Percentiles rank a stretch among this genome's conserved stretches.
Conservation (phyloP, 2,888 invertebrate species). For the Apodemia mormo region DNA sequence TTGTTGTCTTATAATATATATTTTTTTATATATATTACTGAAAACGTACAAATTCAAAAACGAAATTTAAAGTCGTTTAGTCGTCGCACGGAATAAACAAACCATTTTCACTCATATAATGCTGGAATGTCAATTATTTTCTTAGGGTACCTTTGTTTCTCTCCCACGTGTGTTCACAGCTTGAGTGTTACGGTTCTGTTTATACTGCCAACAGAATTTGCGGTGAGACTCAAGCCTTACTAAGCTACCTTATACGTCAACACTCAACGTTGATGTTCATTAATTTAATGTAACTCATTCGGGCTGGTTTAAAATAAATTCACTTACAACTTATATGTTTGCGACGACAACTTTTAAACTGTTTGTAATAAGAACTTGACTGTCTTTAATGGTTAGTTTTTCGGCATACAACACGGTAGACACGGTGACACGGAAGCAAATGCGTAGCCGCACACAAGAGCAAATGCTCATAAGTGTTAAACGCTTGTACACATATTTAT, state of each 20-base stretch:
- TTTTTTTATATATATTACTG: too few relatives aligned
- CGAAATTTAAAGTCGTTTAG: too few relatives aligned
- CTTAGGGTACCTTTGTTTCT: not conserved
- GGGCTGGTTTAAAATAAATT: not conserved
- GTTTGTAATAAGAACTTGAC: not conserved
- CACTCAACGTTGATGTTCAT: not conserved
- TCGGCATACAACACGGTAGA: too few relatives aligned
- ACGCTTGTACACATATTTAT: too few relatives aligned
- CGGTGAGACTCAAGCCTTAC: not conserved
- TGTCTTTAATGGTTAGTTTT: too few relatives aligned
- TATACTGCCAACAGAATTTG: constrained; percentile 6
- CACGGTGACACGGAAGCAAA: too few relatives aligned
- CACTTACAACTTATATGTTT: not conserved
- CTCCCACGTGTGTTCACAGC: constrained; percentile 2
- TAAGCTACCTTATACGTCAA: not conserved
- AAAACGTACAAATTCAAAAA: too few relatives aligned
- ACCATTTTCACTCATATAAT: not conserved
- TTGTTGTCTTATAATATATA: too few relatives aligned
- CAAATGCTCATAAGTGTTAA: too few relatives aligned
- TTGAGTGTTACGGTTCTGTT: constrained; percentile 7
- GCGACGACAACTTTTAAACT: not conserved
- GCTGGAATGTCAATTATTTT: not conserved
- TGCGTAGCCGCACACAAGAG: too few relatives aligned
- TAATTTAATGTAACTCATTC: not conserved
- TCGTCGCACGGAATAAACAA: not conserved